Conservation (phyloP, 2,113 vertebrate genomes). For the Psittacara wagleri region DNA sequence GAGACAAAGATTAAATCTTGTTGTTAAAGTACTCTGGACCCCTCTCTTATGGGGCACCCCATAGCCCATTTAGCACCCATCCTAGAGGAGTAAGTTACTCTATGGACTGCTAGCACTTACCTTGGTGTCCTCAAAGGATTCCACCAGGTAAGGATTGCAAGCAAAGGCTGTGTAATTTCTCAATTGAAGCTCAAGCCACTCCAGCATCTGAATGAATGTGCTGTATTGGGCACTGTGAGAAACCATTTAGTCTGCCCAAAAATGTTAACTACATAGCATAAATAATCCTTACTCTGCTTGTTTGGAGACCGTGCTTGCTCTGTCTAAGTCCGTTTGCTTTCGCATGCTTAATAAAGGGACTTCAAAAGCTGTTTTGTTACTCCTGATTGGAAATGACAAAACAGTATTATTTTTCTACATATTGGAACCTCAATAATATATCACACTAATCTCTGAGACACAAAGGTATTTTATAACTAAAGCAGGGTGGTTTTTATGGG, state of each 20-base stretch:
- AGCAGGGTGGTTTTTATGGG: conserved; percentile 60
- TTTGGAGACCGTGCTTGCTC: neutral
- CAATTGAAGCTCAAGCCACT: fast-evolving
- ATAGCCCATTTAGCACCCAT: too few relatives aligned
- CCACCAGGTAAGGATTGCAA: neutral
- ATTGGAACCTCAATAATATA: neutral
- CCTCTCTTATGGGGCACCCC: fast-evolving
- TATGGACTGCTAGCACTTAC: neutral
- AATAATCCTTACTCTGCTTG: neutral
- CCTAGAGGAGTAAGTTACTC: neutral
- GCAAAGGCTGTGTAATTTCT: neutral
- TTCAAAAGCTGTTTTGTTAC: neutral
- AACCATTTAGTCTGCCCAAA: neutral
- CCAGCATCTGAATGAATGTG: neutral
- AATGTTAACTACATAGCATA: neutral
- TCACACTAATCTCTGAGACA: conserved; percentile 9
- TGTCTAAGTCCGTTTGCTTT: neutral
- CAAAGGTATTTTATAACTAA: conserved; percentile 58
- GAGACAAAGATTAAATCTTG: neutral
- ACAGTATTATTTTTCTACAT: neutral
- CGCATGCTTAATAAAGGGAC: neutral
- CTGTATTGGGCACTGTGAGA: neutral
- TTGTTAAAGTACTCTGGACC: neutral
- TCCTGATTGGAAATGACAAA: neutral
- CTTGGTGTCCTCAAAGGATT: neutral